Evolutionary conservation across 2,797 vertebrate species (phyloP).

Genomic region (Epinephelus malabaricus): DNA sequence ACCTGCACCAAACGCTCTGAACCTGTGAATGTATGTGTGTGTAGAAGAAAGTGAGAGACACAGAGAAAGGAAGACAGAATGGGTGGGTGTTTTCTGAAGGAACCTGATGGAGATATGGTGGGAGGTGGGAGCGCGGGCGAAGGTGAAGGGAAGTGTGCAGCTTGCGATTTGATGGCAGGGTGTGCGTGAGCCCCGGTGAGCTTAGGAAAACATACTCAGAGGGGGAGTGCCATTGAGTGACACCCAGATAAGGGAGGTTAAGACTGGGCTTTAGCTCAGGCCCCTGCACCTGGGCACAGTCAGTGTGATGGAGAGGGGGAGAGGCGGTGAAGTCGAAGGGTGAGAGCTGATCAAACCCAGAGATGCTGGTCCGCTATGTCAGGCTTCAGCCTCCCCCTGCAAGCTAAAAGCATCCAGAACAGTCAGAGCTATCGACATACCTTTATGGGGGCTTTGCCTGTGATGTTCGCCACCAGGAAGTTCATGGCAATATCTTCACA

Average conservation of each 20-base stretch:
- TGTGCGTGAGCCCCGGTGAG: slow-evolving; percentile 69
- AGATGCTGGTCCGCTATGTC: slow-evolving; percentile 64
- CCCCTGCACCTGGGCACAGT: slow-evolving; percentile 81
- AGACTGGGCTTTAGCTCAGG: slow-evolving; percentile 71
- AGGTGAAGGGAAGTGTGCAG: slow-evolving; percentile 65
- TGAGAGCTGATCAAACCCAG: slow-evolving; percentile 86
- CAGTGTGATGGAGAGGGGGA: slow-evolving; percentile 49
- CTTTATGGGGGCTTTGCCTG: slow-evolving; percentile 99
- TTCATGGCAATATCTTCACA: slow-evolving; percentile 99
- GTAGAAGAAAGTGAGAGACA: slow-evolving; percentile 17
- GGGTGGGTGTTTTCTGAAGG: slow-evolving; percentile 59
- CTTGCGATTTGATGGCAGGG: slow-evolving; percentile 71
- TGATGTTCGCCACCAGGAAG: slow-evolving; percentile 98
- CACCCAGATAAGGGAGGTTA: slow-evolving; percentile 86
- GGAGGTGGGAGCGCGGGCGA: slow-evolving; percentile 41
- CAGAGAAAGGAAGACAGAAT: slow-evolving; percentile 1
- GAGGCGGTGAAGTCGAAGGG: slow-evolving; percentile 63
- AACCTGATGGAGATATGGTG: slow-evolving; percentile 63
- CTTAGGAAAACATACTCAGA: slow-evolving; percentile 76
- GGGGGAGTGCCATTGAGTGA: slow-evolving; percentile 78
- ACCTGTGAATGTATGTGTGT: slow-evolving; percentile 27
- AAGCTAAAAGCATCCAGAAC: slow-evolving; percentile 27
- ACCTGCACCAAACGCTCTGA: slow-evolving; percentile 35
- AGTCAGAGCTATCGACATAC: slow-evolving; percentile 75
- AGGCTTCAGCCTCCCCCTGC: slow-evolving; percentile 50